Conservation (phyloP, 37 sponge, comb jelly and placozoan genomes). For the Eunapius fragilis region DNA sequence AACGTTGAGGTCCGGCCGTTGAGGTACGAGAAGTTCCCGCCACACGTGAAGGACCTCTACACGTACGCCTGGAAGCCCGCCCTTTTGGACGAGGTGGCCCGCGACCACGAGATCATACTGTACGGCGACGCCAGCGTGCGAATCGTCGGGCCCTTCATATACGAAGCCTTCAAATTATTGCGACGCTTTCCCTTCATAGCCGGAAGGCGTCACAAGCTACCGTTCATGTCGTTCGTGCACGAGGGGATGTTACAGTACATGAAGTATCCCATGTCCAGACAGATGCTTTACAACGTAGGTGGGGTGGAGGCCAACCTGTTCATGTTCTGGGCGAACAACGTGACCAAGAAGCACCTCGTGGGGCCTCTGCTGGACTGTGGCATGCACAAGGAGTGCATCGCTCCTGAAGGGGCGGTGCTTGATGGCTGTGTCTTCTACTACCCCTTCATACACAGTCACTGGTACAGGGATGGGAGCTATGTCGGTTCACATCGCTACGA, state of each 20-base stretch:
- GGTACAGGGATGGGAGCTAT: neutral
- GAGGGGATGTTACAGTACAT: slow-evolving; percentile 19
- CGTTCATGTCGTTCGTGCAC: neutral
- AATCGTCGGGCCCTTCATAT: neutral
- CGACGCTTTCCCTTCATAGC: neutral
- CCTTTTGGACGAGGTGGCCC: neutral
- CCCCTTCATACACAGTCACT: neutral
- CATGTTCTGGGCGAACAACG: neutral
- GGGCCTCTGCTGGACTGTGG: neutral
- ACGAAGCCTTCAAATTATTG: neutral
- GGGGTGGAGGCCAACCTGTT: neutral
- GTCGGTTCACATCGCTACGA: neutral
- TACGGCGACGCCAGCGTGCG: slow-evolving; percentile 34
- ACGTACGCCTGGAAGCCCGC: slow-evolving; percentile 28
- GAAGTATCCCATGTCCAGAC: slow-evolving; percentile 2
- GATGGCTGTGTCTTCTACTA: neutral
- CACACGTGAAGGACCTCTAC: neutral
- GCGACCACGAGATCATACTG: slow-evolving; percentile 17
- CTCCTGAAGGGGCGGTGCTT: neutral
- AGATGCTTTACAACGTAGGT: neutral
- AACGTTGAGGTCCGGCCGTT: slow-evolving; percentile 19
- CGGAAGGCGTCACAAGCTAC: neutral
- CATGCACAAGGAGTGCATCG: neutral
- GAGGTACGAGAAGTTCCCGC: neutral
- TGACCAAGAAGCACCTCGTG: neutral